Base-by-base conservation (phyloP, 2,797 vertebrate genomes). In the Danio jaintianensis region DNA sequence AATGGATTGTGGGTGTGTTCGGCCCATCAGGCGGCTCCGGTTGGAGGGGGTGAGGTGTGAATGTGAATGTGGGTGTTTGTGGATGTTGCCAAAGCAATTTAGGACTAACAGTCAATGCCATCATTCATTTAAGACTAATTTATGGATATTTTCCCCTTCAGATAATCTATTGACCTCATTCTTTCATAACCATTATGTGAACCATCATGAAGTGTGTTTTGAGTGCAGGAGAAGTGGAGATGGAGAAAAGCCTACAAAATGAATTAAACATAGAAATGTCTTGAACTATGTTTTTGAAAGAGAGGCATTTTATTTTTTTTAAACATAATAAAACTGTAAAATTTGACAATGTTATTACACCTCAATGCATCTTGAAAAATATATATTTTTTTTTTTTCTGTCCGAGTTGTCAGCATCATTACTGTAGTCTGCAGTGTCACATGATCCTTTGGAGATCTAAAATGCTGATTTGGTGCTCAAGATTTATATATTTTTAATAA, bases 121-220 rank as follows among this genome's bases (percentile, higher is more conserved):
- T 61, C 68, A 42, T 75, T 82, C 59, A 82, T 78, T 80, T 75
- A 64, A 47, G n/a, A 2, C 20, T 81, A 62, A 84, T 81, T 84
- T 86, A 86, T 76, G 64, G 61, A 72, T 18, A 47, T 45, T 58
- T n/a, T 29, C 47, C 42, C 20, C 5, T 56, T 79, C 59, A 81
- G 47, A 83, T 76, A 81, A 83, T 79, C 48, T 47, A 45, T 70
- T 76, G 84, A 70, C 45, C 45, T 62, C 18, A 69, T 71, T 70
- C 40, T 52, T 73, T 73, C 45, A 79, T 62, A 43, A 9, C 12
- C 2, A 13, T 66, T 45, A 70, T 18, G 43, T 18, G 18, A 79
- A 9, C 67, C 67, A 70, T 53, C 18, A 70, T 70, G 15, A 59
- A 36, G 9, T 55, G 18, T 45, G 61, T 52, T 42, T 61, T 0